These are phyloP conservation scores for Gila orcuttii DNA, from an alignment of 2,113 vertebrate genomes.

Conservation along the genomic window DNA sequence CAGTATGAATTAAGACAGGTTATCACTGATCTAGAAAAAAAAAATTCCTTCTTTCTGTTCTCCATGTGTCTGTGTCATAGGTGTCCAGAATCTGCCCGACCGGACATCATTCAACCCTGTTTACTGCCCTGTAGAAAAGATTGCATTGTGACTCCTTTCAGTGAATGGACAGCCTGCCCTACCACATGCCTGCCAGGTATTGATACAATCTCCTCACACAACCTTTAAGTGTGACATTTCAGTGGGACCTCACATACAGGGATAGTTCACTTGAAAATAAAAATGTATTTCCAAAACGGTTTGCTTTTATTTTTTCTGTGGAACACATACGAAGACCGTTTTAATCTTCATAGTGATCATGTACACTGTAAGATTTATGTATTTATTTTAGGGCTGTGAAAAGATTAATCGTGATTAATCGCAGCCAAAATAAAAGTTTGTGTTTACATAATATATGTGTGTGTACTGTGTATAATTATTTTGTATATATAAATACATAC, in stretches of 20 bases:
- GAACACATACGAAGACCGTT: background rate
- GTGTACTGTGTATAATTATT: too few species aligned
- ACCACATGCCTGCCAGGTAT: conserved; percentile 84
- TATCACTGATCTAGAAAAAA: conserved; percentile 56
- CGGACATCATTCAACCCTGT: conserved; percentile 79
- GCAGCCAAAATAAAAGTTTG: too few species aligned
- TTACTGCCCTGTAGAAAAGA: conserved; percentile 88
- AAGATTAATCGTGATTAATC: too few species aligned
- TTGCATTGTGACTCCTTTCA: conserved; percentile 91
- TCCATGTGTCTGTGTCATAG: conserved; percentile 67
- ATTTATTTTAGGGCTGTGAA: too few species aligned
- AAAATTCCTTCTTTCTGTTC: conserved; percentile 34
- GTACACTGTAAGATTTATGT: too few species aligned
- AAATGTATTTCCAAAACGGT: background rate
- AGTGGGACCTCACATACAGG: background rate
- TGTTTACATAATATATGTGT: too few species aligned
- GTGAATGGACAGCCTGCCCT: conserved; percentile 92
- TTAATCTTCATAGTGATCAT: too few species aligned
- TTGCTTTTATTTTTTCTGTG: background rate
- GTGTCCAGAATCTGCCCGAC: conserved; percentile 87
- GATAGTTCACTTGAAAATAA: background rate
- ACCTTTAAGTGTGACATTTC: background rate
- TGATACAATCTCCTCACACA: background rate
- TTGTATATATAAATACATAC: too few species aligned
- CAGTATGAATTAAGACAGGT: conserved; percentile 35